Evolutionary conservation across 2,888 invertebrate species (phyloP).

Genomic region (Nemurella pictetii): DNA sequence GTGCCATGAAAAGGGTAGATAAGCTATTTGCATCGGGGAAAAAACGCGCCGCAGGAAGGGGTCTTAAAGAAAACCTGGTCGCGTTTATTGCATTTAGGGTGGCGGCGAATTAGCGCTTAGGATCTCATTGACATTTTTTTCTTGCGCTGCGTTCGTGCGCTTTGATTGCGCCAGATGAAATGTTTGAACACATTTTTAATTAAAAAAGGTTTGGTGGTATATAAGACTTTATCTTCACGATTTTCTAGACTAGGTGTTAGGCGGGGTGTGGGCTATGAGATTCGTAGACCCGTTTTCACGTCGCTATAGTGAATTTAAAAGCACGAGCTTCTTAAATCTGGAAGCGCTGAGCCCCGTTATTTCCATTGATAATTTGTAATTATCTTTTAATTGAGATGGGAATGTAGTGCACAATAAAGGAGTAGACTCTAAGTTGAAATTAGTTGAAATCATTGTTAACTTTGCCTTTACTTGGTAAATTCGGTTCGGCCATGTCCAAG

Average conservation of each 20-base stretch:
- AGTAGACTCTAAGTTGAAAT: background rate
- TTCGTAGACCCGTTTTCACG: background rate
- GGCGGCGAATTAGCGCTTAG: background rate
- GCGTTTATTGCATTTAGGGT: background rate
- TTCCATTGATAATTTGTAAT: background rate
- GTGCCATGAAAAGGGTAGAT: constrained; percentile 21
- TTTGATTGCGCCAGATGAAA: background rate
- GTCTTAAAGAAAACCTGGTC: background rate
- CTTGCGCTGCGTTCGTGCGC: background rate
- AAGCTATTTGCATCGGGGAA: constrained; percentile 28
- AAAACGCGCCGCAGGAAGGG: background rate
- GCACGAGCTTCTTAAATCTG: background rate
- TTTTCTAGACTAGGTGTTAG: background rate
- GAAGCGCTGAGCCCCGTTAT: background rate
- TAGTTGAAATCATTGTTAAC: background rate
- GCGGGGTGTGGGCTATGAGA: background rate
- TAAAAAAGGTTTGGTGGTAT: background rate
- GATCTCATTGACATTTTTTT: background rate
- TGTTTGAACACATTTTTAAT: background rate
- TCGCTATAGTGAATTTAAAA: background rate
- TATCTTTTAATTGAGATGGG: background rate
- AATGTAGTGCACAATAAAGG: background rate
- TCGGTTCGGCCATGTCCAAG: background rate
- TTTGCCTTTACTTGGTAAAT: background rate
- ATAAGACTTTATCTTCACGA: background rate